phyloP scores from a whole-genome alignment of 1,140 invertebrate species.

The Plodia interpunctella region DNA sequence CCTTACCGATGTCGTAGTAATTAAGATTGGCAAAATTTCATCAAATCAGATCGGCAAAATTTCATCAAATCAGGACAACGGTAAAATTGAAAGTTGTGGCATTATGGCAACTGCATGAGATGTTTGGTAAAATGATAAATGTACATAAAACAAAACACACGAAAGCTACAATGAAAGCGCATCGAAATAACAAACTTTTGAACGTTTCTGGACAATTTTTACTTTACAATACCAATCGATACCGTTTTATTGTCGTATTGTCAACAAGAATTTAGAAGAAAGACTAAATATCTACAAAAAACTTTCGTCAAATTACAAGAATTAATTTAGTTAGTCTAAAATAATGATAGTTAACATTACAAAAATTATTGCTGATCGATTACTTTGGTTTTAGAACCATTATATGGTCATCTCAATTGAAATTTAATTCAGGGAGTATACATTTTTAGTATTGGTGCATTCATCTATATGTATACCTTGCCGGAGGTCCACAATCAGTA shows the following conservation, averaged over 20 bases:
- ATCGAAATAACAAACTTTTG: slow-evolving; percentile 15
- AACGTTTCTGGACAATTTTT: neutral
- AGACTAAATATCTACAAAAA: no score
- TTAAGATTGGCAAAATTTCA: neutral
- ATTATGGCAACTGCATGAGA: slow-evolving; percentile 16
- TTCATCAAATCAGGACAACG: slow-evolving; percentile 5
- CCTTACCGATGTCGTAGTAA: neutral
- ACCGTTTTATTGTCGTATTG: no score
- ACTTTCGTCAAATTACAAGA: no score
- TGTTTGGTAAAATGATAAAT: slow-evolving; percentile 15
- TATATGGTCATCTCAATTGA: no score
- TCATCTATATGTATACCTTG: slow-evolving; percentile 72
- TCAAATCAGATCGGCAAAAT: slow-evolving; percentile 13
- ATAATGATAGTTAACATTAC: no score
- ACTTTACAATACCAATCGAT: neutral
- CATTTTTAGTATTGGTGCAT: neutral
- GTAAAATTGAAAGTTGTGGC: slow-evolving; percentile 16
- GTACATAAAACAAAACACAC: slow-evolving; percentile 31
- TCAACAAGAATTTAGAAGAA: no score
- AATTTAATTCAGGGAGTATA: no score
- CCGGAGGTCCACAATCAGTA: slow-evolving; percentile 81
- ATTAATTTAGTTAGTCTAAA: no score
- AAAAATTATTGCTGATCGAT: no score
- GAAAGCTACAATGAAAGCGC: slow-evolving; percentile 73
- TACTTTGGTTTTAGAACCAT: no score